Percentiles rank a stretch among this genome's conserved stretches.
Conservation (phyloP, 2,797 vertebrate species). For the Anableps anableps region DNA sequence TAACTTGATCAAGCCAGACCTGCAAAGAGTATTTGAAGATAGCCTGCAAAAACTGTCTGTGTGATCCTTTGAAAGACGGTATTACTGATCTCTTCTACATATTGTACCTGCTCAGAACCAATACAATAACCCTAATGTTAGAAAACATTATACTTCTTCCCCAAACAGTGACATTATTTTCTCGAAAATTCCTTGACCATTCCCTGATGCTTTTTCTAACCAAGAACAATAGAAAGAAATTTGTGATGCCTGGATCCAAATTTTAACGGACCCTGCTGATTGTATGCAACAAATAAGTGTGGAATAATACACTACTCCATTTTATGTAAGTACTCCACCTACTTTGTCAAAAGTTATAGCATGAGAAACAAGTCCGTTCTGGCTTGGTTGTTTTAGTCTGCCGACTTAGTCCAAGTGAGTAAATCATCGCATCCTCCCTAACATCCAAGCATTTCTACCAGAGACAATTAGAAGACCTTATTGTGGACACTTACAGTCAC, state of each 20-base stretch:
- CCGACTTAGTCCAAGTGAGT: conserved; percentile 3
- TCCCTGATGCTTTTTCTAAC: not conserved
- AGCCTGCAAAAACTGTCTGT: not conserved
- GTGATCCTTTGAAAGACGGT: not conserved
- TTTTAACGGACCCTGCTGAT: not conserved
- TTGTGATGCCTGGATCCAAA: not conserved
- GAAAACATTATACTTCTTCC: not conserved
- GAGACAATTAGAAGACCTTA: conserved; percentile 35
- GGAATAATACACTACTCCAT: conserved; percentile 16
- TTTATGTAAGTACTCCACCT: conserved; percentile 27
- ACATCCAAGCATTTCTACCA: conserved; percentile 14
- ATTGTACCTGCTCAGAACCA: not conserved
- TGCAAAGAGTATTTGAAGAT: not conserved
- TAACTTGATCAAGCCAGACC: not conserved
- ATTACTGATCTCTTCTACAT: not conserved
- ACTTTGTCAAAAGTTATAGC: conserved; percentile 20
- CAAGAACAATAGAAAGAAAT: not conserved
- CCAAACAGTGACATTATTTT: not conserved
- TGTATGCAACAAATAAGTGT: conserved; percentile 16
- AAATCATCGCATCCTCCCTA: conserved; percentile 24
- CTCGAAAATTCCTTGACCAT: not conserved
- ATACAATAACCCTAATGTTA: not conserved
- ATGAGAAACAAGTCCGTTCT: conserved; percentile 16
- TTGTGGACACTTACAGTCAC: conserved; percentile 73
- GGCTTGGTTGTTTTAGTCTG: conserved; percentile 27